Evolutionary conservation across 2,113 vertebrate species (phyloP).

Genomic region (Zosterops japonicus): DNA sequence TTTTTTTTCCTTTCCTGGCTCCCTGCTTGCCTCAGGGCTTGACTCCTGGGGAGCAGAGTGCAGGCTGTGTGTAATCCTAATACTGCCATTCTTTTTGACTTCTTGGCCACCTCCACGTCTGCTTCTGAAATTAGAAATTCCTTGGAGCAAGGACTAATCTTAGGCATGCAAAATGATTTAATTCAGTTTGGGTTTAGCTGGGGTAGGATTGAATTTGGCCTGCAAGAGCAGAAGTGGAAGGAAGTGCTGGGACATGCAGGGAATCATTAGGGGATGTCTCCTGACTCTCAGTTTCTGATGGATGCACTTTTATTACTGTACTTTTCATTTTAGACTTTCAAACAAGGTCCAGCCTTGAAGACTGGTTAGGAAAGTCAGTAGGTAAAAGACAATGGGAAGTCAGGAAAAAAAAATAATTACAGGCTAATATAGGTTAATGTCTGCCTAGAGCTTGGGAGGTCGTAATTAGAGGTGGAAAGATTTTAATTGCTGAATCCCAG

Average conservation of each 20-base stretch:
- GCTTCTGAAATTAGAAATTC: not conserved
- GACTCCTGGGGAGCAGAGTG: not conserved
- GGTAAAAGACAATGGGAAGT: conserved; percentile 19
- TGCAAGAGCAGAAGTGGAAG: not conserved
- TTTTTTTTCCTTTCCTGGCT: not conserved
- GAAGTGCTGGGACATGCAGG: not conserved
- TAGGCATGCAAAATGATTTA: not conserved
- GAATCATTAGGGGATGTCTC: not conserved
- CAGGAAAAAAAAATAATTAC: conserved; percentile 3
- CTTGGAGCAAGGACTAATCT: not conserved
- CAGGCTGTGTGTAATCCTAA: not conserved
- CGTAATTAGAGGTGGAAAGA: conserved; percentile 1
- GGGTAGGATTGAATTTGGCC: not conserved
- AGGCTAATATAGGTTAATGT: conserved; percentile 24
- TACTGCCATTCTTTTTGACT: not conserved
- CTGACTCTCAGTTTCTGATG: not conserved
- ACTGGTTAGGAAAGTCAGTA: not conserved
- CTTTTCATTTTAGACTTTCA: not conserved
- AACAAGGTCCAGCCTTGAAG: not conserved
- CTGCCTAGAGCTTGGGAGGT: conserved; percentile 34
- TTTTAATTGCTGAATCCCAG: not conserved
- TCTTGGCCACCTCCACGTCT: not conserved
- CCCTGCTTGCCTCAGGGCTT: not conserved
- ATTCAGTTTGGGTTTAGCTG: not conserved
- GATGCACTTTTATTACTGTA: not conserved